Base-by-base conservation (phyloP, 2,888 invertebrate genomes). In the Bombylius discolor region DNA sequence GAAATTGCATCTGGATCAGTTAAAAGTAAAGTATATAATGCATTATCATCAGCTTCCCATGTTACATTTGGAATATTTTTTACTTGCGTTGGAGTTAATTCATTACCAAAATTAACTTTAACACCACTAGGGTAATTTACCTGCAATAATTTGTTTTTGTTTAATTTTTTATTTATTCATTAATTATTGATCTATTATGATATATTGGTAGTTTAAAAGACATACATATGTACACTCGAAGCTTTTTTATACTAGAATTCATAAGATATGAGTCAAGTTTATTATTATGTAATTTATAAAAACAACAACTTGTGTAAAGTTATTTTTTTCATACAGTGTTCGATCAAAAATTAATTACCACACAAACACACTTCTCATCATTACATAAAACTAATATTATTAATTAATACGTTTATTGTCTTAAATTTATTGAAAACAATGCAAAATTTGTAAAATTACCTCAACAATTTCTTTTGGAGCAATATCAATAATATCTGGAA, bases 1-100 rank as follows among this genome's bases (percentile, higher is more conserved):
- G 84, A 85, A 1, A 91, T 90, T 31, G 91, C 90, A 76, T 60
- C 93, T 4, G 92, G 92, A 76, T 94, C 93, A 80, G 67, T 60
- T 60, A 66, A 56, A 4, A 62, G 53, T 6, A 65, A 9, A 7
- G 64, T 63, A 45, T 65, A 66, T 12, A 61, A 58, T 5, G 44
- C 51, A 14, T 54, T 54, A 0, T 55, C 51, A n/a, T 66, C 62
- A 12, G 62, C 60, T 44, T 60, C 56, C 65, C 65, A 66, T 23
- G 49, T 51, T 7, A 66, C 45, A 33, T 53, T 23, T 5, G 66
- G 66, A 42, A 56, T 52, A 49, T 62, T 61, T 52, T 63, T 63
- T 0, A 65, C 64, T 61, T 80, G 78, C 0, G 82, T 84, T 1
- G 85, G 85, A 0, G 87, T 87, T 57, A 87, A 70, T 61, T 79